phyloP scores from a whole-genome alignment of 2,888 invertebrate genomes.

The Cantharis lateralis region DNA sequence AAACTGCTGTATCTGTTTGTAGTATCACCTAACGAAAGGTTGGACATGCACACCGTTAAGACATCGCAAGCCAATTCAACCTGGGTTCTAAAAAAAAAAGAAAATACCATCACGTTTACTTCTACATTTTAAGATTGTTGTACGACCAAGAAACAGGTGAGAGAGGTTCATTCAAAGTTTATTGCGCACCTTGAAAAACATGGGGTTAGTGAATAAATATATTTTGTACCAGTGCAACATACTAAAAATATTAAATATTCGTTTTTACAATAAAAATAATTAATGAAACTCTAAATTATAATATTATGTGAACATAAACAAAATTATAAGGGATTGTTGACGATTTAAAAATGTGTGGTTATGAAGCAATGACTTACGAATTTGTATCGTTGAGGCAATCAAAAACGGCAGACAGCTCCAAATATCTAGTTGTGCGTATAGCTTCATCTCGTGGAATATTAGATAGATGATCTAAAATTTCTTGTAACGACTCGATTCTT shows the following conservation, averaged over 20 bases:
- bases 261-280: too few species aligned
- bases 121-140: too few species aligned
- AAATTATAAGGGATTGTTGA: not conserved
- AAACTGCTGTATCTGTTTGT: slow-evolving; percentile 64
- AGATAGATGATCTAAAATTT: slow-evolving; percentile 56
- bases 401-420: slow-evolving; percentile 65
- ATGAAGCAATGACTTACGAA: slow-evolving; percentile 51
- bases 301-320: not conserved
- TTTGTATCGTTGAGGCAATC: slow-evolving; percentile 66
- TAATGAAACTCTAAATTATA: not conserved
- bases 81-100: slow-evolving; percentile 57
- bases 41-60: slow-evolving; percentile 66
- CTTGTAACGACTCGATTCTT: slow-evolving; percentile 55
- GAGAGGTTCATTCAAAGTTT: too few species aligned
- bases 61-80: slow-evolving; percentile 68
- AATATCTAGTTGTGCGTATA: slow-evolving; percentile 49
- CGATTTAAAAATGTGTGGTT: slow-evolving; percentile 11
- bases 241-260: too few species aligned
- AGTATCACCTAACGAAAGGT: slow-evolving; percentile 65
- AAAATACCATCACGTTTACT: too few species aligned
- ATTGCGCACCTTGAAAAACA: too few species aligned
- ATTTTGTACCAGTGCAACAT: not conserved
- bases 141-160: too few species aligned
- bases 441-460: slow-evolving; percentile 53
- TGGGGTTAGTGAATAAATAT: not conserved